phyloP scores from a whole-genome alignment of 2,113 vertebrate species.

The Echinops telfairi region DNA sequence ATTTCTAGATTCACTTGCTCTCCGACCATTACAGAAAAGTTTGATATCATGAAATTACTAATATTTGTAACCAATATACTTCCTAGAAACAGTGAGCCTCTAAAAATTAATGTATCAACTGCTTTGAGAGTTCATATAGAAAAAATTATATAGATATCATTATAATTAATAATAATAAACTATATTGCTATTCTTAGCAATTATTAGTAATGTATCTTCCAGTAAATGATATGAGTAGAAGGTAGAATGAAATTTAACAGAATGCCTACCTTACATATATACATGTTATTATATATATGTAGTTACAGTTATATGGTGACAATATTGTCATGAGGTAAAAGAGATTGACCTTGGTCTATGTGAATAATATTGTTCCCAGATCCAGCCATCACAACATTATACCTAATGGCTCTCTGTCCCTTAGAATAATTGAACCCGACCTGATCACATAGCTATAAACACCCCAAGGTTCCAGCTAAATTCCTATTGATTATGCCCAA shows the following conservation, averaged over 20 bases:
- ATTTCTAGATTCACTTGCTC: conserved; percentile 43
- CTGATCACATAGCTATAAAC: conserved; percentile 5
- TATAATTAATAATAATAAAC: conserved; percentile 68
- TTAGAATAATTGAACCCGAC: neutral
- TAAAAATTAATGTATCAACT: conserved; percentile 68
- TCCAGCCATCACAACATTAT: neutral
- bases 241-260: conserved; percentile 63
- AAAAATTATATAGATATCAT: conserved; percentile 62
- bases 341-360: neutral
- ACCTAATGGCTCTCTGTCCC: conserved; percentile 11
- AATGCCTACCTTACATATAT: conserved; percentile 54
- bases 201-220: conserved; percentile 54
- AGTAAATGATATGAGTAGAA: conserved; percentile 50
- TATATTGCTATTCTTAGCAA: conserved; percentile 55
- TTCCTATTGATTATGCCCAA: neutral
- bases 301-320: neutral
- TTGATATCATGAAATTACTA: conserved; percentile 45
- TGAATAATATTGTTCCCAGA: conserved; percentile 30
- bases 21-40: conserved; percentile 42
- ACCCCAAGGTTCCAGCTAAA: neutral
- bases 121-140: conserved; percentile 74
- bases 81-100: conserved; percentile 64
- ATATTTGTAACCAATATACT: conserved; percentile 65
- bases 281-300: neutral
- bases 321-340: conserved; percentile 41